Base-by-base conservation (phyloP, 2,888 invertebrate species). In the Mongoloraphidia duomilia region DNA sequence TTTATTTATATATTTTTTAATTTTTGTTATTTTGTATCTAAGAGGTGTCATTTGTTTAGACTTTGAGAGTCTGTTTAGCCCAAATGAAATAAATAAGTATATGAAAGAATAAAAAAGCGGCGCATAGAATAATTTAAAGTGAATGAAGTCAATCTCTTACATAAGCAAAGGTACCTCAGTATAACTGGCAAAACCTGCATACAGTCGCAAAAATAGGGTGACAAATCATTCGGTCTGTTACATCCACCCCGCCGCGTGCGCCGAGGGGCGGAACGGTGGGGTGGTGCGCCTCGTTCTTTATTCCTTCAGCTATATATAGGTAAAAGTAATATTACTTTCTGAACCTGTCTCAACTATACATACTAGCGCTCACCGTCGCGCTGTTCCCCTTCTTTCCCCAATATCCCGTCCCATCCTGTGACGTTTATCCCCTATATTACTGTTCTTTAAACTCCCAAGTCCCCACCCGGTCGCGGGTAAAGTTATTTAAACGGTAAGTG, bases 401-500 rank as follows among this genome's bases (percentile, higher is more conserved):
- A 44, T 13, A 44, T 44, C 44, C 33, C 34, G 44, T 44, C 34
- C 34, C 44, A 26, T 44, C 44, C 33, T n/a, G 33, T 26, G 26
- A 17, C 12, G 12, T 59, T 51, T 39, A 39, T 39, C 12, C 14
- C 39, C 12, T 39, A 13, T 39, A 14, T 39, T 39, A 13, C 14
- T 39, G 39, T 39, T 39, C 39, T 39, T 14, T 39, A 14, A 12
- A 12, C 12, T 13, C 39, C 39, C 39, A 26, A 26, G 26, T 26
- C 26, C 26, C 26, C 26, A 26, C 26, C 26, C 26, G 39, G 39
- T 39, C 8, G 39, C 14, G 39, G 9, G 42, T 42, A 33, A 42
- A 66, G 64, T 67, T 68, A 68, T 68, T 66, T 67, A 66, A 63
- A 63, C 61, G 55, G 56, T 52, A 62, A 65, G 63, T 64, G 64